These are phyloP conservation scores for Leistus spinibarbis DNA, from an alignment of 2,888 invertebrate species.

Conservation along the genomic window DNA sequence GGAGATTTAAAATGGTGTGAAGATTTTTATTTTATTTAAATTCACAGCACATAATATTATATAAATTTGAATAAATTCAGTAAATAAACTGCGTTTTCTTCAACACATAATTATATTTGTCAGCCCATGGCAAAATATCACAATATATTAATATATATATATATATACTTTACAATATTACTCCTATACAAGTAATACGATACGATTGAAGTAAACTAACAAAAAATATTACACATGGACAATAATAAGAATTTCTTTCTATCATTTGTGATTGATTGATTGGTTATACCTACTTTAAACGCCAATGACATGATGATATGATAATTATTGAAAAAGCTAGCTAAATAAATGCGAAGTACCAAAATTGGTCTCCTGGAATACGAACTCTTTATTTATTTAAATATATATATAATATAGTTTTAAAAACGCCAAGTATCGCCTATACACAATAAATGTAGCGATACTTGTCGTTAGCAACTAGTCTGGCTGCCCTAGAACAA, in stretches of 20 bases:
- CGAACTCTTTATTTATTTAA: not conserved
- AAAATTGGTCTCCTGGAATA: not conserved
- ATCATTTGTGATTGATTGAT: not conserved
- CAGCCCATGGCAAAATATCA: slow-evolving; percentile 38
- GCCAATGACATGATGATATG: not conserved
- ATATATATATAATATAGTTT: not conserved
- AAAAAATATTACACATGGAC: too few species aligned
- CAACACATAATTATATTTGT: slow-evolving; percentile 16
- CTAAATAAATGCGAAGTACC: not conserved
- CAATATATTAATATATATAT: slow-evolving; percentile 30
- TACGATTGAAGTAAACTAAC: slow-evolving; percentile 4
- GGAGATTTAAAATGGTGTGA: not conserved
- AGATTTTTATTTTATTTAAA: not conserved
- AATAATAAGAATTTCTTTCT: not conserved
- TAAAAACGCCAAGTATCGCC: not conserved
- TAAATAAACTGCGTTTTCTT: not conserved
- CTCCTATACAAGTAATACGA: slow-evolving; percentile 13
- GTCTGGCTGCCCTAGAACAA: not conserved
- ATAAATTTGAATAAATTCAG: not conserved
- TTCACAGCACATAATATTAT: not conserved
- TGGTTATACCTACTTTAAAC: not conserved
- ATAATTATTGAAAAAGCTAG: slow-evolving; percentile 1
- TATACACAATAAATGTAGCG: not conserved
- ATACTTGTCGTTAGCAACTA: not conserved
- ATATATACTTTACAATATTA: slow-evolving; percentile 19